Evolutionary conservation across 2,888 invertebrate species (phyloP), one percentile per base, ranked within the genome.

Genomic region (Tryphoninae sp.): DNA sequence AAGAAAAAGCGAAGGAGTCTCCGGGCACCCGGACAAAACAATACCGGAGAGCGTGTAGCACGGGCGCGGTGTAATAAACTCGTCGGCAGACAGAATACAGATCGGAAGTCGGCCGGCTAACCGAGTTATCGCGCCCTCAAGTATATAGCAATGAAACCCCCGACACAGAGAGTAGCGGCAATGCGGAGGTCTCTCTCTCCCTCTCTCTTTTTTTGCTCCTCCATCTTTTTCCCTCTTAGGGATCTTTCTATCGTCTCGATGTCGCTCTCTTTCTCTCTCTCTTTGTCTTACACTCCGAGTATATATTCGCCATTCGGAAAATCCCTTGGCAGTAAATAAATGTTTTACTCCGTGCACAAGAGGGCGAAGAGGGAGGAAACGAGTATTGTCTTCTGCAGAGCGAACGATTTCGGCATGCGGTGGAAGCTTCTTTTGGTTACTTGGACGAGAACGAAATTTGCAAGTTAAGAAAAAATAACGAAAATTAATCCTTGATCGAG

Each of bases 321-420:
- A 90, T 89, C 88, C 90, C 90, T 86, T 86, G 89, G 88, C 84
- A 87, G 88, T 89, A 88, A 90, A 91, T 91, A 89, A 91, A 91
- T 91, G 89, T 91, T 91, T 91, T 86, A 91, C 89, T 88, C 86
- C 51, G 73, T 83, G 82, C 83, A 82, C 33, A 6, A 76, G 84
- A 62, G 84, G 82, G 82, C 65, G 80, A 67, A 81, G 81, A 58
- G 67, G 33, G 33, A 33, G 33, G 42, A 33, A 64, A 62, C 59
- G 79, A 86, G 86, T 85, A 90, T 90, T 89, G 13, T 45, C 9
- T 45, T 8, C 22, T 19, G 86, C 89, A 88, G 89, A 89, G 90
- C 89, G 51, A 78, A 65, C 59, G 49, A 45, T 78, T 62, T 58
- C 62, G 45, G 62, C 61, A 33, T 67, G 67, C 23, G 40, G 59